phyloP scores from a whole-genome alignment of 53 echinoderm and acorn worm species.

The Hippasteria phrygiana region DNA sequence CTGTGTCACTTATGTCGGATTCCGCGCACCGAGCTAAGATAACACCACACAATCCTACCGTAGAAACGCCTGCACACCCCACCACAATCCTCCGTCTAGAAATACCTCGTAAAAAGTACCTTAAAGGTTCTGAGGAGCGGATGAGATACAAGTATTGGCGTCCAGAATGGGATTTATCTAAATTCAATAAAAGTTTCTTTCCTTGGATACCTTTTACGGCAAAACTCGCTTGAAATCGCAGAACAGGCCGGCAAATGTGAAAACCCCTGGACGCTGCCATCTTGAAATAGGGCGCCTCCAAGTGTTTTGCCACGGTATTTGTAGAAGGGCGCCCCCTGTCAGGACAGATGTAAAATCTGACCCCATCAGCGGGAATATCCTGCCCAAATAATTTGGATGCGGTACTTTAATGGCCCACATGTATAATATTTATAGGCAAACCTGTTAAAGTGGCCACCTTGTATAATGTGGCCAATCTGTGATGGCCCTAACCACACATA shows the following conservation, averaged over 20 bases:
- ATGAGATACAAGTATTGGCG: neutral
- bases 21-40: slow-evolving; percentile 21
- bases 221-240: slow-evolving; percentile 22
- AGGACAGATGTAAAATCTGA: no score
- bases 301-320: neutral
- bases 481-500: no score
- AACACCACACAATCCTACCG: slow-evolving; percentile 26
- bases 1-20: slow-evolving; percentile 26
- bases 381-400: no score
- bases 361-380: no score
- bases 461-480: no score
- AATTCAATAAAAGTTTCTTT: neutral
- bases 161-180: neutral
- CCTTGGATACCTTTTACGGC: neutral
- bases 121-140: neutral
- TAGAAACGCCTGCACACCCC: slow-evolving; percentile 7
- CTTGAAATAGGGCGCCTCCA: slow-evolving; percentile 43
- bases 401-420: no score
- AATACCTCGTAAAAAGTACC: neutral
- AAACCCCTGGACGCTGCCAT: slow-evolving; percentile 51
- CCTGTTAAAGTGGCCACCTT: no score
- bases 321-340: neutral
- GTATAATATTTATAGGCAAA: no score
- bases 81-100: neutral
- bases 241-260: neutral